A percentile compares a stretch with the other conserved stretches of the same genome.
These are phyloP conservation scores for Temnothorax ravouxi DNA, from an alignment of 2,888 invertebrate genomes.

Conservation along the genomic window DNA sequence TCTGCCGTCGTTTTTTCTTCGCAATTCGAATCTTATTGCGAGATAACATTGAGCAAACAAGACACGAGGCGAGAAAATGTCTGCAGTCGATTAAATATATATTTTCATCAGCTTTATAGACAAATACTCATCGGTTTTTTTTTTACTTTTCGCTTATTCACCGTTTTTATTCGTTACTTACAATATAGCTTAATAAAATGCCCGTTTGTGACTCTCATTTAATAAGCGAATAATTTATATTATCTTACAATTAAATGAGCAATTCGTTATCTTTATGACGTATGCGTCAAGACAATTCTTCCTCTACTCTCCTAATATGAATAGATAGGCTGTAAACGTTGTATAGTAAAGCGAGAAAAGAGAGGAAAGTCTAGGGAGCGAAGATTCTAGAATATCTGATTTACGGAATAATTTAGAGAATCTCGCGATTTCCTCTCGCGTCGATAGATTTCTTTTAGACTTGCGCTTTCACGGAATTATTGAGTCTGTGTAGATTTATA, in stretches of 20 bases:
- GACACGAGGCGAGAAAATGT: background rate
- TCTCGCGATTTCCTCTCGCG: background rate
- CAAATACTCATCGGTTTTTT: conserved; percentile 14
- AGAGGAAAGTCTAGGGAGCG: background rate
- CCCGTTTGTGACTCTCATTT: background rate
- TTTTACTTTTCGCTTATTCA: conserved; percentile 7
- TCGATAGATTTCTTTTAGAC: background rate
- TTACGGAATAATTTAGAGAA: background rate
- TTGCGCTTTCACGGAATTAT: conserved; percentile 14
- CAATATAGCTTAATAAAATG: background rate
- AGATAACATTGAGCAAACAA: background rate
- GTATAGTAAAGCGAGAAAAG: conserved; percentile 4
- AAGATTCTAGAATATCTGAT: background rate
- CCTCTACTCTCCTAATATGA: conserved; percentile 11
- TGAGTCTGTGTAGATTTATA: conserved; percentile 10
- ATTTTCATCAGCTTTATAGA: conserved; percentile 18
- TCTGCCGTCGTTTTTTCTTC: background rate
- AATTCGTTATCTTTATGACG: conserved; percentile 6
- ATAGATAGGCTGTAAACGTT: conserved; percentile 8
- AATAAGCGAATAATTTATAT: conserved; percentile 19
- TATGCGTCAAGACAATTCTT: conserved; percentile 7
- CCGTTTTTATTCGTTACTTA: background rate
- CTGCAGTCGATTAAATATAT: conserved; percentile 6
- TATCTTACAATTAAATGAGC: background rate
- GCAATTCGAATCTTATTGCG: background rate